phyloP scores from a whole-genome alignment of 2,797 vertebrate genomes.

The Cossypha polioptera region DNA sequence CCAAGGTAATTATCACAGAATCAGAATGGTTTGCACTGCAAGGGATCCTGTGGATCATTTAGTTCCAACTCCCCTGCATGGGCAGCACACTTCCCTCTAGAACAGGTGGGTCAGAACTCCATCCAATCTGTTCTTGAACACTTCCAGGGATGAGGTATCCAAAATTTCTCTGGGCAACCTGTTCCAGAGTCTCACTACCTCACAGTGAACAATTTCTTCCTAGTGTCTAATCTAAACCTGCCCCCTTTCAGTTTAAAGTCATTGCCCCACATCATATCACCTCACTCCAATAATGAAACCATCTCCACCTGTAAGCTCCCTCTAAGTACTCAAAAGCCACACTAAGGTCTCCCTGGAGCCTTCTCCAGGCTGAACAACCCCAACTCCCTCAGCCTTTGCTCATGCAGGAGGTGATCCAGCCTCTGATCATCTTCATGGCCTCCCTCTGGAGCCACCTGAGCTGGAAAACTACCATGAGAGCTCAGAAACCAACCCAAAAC shows the following conservation, averaged over 20 bases:
- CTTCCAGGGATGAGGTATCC: background rate
- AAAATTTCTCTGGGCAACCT: background rate
- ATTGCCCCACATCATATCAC: background rate
- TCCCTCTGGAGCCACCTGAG: background rate
- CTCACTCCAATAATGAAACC: background rate
- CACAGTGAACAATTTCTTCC: background rate
- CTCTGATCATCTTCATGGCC: background rate
- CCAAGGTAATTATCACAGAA: background rate
- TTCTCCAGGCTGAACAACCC: background rate
- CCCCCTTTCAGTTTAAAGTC: background rate
- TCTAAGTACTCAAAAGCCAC: background rate
- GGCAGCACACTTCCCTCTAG: background rate
- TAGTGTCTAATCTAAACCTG: background rate
- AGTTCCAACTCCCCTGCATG: fast-evolving
- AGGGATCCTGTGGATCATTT: background rate
- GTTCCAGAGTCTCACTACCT: fast-evolving
- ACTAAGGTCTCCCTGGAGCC: background rate
- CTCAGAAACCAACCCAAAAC: background rate
- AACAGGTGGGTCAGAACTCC: background rate
- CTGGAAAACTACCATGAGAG: background rate
- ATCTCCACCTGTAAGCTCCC: background rate
- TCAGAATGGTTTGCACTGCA: background rate
- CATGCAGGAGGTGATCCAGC: background rate
- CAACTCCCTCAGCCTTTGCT: background rate
- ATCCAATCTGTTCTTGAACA: background rate